Conservation (phyloP, 2,888 invertebrate species). For the Habrosyne pyritoides region DNA sequence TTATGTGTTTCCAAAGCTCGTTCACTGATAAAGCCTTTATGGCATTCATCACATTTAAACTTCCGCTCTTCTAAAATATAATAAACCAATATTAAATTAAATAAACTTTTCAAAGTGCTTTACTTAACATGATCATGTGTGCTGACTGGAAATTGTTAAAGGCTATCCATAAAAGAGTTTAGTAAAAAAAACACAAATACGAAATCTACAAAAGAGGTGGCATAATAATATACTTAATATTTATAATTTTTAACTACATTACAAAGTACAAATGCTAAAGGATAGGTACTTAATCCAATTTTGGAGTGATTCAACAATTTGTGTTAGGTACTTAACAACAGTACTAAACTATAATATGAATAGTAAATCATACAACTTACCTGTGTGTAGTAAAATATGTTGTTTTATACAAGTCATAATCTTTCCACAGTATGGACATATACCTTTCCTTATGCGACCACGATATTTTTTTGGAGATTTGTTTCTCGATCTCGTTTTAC, state of each 20-base stretch:
- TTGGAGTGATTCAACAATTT: no score
- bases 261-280: no score
- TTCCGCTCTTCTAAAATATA: conserved; percentile 45
- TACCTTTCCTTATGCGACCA: conserved; percentile 19
- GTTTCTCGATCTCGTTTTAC: conserved; percentile 8
- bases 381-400: conserved; percentile 54
- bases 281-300: no score
- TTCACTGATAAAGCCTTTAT: conserved; percentile 38
- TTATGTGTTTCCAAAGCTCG: conserved; percentile 32
- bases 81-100: conserved; percentile 10
- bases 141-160: no score
- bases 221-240: no score
- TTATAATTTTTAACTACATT: no score
- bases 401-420: conserved; percentile 34
- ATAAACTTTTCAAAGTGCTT: no score
- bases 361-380: conserved; percentile 26
- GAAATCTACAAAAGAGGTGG: no score
- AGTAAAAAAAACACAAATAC: no score
- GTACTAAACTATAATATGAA: background rate
- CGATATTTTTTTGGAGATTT: conserved; percentile 18
- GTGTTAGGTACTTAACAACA: background rate
- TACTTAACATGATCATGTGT: no score
- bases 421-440: conserved; percentile 65
- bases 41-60: conserved; percentile 56
- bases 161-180: no score